phyloP scores from a whole-genome alignment of 2,888 invertebrate genomes.

The Cyclophora punctaria region DNA sequence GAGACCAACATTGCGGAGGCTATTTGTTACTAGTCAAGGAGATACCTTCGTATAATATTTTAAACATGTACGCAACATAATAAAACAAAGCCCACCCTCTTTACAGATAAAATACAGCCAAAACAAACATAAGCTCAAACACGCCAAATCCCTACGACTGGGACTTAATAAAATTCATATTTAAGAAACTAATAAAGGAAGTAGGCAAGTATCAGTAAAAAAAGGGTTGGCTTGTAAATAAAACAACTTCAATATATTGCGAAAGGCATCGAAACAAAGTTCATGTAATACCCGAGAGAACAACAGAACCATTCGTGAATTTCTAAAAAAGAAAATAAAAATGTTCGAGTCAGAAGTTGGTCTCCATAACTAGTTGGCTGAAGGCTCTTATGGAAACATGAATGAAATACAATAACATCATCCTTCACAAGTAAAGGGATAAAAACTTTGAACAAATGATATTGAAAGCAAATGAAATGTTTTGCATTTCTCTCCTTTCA shows the following conservation, averaged over 20 bases:
- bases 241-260: conserved; percentile 42
- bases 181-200: conserved; percentile 7
- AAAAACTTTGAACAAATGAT: conserved; percentile 24
- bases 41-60: no score
- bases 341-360: conserved; percentile 37
- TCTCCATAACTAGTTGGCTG: conserved; percentile 44
- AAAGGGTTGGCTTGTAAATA: conserved; percentile 30
- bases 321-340: conserved; percentile 47
- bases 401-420: conserved; percentile 38
- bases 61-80: no score
- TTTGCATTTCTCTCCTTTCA: conserved; percentile 12
- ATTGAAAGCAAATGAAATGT: conserved; percentile 17
- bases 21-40: no score
- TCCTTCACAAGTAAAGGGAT: conserved; percentile 33
- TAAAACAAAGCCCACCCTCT: no score
- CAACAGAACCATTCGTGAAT: conserved; percentile 45
- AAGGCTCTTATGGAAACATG: conserved; percentile 47
- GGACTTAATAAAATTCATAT: conserved; percentile 8
- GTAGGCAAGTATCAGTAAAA: conserved; percentile 7
- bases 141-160: no score
- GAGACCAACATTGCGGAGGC: no score
- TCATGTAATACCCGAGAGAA: conserved; percentile 43
- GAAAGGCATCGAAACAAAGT: conserved; percentile 46
- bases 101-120: no score
- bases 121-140: no score